phyloP scores from a whole-genome alignment of 2,113 vertebrate species.

The Pteruthius melanotis region DNA sequence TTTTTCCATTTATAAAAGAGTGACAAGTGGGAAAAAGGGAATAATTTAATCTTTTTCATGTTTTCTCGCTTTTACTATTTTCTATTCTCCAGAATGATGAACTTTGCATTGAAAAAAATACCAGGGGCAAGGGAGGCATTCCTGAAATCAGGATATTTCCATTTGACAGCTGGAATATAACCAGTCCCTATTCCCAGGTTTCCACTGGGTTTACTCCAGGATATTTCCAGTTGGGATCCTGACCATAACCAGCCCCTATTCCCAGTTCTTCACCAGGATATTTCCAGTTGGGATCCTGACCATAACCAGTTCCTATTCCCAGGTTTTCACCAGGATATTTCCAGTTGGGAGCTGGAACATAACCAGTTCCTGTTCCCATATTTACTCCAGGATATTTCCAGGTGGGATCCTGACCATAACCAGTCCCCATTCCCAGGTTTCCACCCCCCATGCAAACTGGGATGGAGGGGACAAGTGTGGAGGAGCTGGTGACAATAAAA shows the following conservation, averaged over 20 bases:
- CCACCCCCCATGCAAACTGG: neutral
- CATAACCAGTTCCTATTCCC: neutral
- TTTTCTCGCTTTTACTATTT: neutral
- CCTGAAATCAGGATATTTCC: neutral
- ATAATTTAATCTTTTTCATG: neutral
- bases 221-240: accelerated
- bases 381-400: neutral
- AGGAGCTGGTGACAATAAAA: conserved; percentile 13
- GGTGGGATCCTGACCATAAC: neutral
- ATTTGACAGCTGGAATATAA: accelerated
- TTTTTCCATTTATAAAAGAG: neutral
- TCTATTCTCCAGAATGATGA: neutral
- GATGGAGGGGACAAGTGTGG: neutral
- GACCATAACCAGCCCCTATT: neutral
- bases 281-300: neutral
- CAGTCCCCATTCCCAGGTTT: neutral
- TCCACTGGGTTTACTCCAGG: neutral
- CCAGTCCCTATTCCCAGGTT: neutral
- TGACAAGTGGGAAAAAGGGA: neutral
- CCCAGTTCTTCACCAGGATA: neutral
- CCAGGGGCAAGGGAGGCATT: neutral
- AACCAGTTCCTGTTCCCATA: neutral
- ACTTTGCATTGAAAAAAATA: neutral
- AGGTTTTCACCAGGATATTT: neutral
- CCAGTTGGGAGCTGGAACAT: too few species aligned